phyloP scores from a whole-genome alignment of 1,140 invertebrate genomes.

The Leguminivora glycinivorella region DNA sequence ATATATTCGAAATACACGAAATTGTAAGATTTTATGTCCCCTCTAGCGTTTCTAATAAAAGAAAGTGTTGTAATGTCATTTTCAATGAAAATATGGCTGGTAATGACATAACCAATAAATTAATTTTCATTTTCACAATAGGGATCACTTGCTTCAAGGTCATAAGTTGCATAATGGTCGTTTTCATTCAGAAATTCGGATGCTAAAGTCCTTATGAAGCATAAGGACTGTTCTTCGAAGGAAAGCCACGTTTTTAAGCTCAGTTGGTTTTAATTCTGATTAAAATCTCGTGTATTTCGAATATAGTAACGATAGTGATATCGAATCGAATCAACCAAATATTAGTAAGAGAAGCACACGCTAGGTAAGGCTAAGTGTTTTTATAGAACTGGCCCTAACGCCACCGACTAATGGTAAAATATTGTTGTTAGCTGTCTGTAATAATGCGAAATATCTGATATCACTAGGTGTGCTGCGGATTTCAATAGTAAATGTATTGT shows the following conservation, averaged over 20 bases:
- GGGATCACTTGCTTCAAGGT: too few species aligned
- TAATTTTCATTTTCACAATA: too few species aligned
- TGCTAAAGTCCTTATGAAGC: too few species aligned
- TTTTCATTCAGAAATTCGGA: too few species aligned
- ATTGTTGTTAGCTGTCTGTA: slow-evolving; percentile 28
- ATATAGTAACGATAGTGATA: slow-evolving; percentile 6
- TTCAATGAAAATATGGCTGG: too few species aligned
- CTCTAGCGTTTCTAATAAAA: too few species aligned
- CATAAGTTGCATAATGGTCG: too few species aligned
- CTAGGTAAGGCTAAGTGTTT: slow-evolving; percentile 10
- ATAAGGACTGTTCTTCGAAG: too few species aligned
- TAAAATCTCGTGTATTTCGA: background rate
- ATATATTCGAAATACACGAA: background rate
- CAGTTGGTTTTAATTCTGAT: background rate
- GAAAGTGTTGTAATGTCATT: too few species aligned
- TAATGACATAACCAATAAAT: too few species aligned
- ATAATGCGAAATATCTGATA: slow-evolving; percentile 20
- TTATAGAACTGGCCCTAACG: slow-evolving; percentile 8
- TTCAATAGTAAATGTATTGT: background rate
- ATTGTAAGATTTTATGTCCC: too few species aligned
- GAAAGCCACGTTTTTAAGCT: too few species aligned
- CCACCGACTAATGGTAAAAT: background rate
- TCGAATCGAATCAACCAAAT: slow-evolving; percentile 23
- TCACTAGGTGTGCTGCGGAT: background rate
- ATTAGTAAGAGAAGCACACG: slow-evolving; percentile 15